phyloP scores from a whole-genome alignment of 2,797 vertebrate species.

The Trematomus bernacchii region DNA sequence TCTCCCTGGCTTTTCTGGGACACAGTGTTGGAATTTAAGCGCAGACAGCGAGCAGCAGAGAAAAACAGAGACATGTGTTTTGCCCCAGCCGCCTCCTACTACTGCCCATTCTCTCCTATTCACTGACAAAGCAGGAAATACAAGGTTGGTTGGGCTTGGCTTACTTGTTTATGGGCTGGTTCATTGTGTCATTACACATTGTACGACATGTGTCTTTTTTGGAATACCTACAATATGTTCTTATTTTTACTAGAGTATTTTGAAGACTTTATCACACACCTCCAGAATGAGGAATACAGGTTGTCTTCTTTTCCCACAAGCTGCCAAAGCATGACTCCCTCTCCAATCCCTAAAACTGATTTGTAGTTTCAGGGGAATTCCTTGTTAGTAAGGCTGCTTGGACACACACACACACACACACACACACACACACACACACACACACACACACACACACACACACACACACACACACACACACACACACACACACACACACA shows the following conservation, averaged over 20 bases:
- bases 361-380: slow-evolving; percentile 72
- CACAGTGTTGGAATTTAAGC: slow-evolving; percentile 57
- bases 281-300: not conserved
- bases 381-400: slow-evolving; percentile 19
- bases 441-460: slow-evolving; percentile 19
- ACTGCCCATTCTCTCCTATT: slow-evolving; percentile 58
- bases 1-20: slow-evolving; percentile 35
- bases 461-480: slow-evolving; percentile 22
- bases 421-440: slow-evolving; percentile 24
- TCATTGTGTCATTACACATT: slow-evolving; percentile 20
- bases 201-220: not conserved
- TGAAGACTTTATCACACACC: not conserved
- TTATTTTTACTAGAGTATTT: not conserved
- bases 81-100: slow-evolving; percentile 55
- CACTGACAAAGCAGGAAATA: slow-evolving; percentile 69
- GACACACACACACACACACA: slow-evolving; percentile 18
- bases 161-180: slow-evolving; percentile 34
- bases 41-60: slow-evolving; percentile 29
- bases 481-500: slow-evolving; percentile 27
- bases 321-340: slow-evolving; percentile 26
- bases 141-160: slow-evolving; percentile 68
- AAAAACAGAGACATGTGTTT: slow-evolving; percentile 77
- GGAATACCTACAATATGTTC: no score
- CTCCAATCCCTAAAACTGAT: slow-evolving; percentile 30
- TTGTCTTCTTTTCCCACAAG: not conserved